A percentile compares a stretch with the other conserved stretches of the same genome.
Evolutionary conservation across 2,113 vertebrate species (phyloP).

Genomic region (Brevimyrus niger): DNA sequence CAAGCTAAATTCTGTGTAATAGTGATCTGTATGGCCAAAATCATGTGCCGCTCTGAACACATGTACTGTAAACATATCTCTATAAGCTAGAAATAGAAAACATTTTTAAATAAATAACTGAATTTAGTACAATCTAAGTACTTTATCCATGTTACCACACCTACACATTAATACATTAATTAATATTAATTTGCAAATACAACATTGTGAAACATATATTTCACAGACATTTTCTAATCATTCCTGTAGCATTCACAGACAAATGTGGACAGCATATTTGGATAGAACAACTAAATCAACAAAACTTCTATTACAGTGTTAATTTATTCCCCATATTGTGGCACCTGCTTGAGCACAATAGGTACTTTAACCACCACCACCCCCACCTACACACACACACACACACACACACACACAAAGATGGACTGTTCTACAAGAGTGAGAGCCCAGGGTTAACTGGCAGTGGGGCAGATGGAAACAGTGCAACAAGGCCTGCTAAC

Average conservation of each 20-base stretch:
- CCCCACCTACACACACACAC: neutral
- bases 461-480: constrained; percentile 43
- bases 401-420: neutral
- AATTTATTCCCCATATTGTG: neutral
- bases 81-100: neutral
- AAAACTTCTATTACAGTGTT: neutral
- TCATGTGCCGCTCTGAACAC: neutral
- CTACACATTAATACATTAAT: neutral
- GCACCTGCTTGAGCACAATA: neutral
- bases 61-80: neutral
- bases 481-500: constrained; percentile 30
- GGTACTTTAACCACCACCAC: neutral
- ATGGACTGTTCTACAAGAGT: constrained; percentile 16
- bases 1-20: neutral
- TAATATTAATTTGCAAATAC: neutral
- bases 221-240: neutral
- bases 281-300: neutral
- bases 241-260: neutral
- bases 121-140: neutral
- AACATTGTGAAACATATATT: neutral
- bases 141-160: neutral
- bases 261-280: neutral
- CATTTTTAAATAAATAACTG: neutral
- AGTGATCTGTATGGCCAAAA: neutral
- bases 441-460: constrained; percentile 27